Conservation (phyloP, 2,113 vertebrate genomes). For the Xerus inauris region DNA sequence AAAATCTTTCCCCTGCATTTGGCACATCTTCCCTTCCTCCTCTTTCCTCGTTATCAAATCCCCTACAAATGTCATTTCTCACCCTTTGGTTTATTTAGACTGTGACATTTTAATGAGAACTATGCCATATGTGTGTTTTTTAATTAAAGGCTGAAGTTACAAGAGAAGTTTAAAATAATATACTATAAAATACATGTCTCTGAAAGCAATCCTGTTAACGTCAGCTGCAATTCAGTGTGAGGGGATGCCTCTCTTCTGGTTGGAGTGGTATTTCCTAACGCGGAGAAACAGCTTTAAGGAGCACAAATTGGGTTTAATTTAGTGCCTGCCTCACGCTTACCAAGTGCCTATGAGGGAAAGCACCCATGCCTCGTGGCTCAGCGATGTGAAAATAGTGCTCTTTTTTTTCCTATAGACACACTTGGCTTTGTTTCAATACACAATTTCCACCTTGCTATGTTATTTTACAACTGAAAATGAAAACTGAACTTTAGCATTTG, state of each 20-base stretch:
- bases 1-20: not conserved
- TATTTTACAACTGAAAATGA: not conserved
- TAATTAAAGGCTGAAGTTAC: slow-evolving; percentile 3
- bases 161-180: slow-evolving; percentile 17
- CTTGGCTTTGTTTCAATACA: not conserved
- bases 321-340: not conserved
- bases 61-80: not conserved
- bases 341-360: not conserved
- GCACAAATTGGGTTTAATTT: not conserved
- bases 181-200: not conserved
- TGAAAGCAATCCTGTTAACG: not conserved
- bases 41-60: slow-evolving; percentile 12
- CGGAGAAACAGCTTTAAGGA: not conserved
- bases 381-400: not conserved
- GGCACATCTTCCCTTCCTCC: not conserved
- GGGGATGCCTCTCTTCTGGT: not conserved
- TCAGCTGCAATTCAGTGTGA: not conserved
- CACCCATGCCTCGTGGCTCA: fast-evolving
- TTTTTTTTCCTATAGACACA: not conserved
- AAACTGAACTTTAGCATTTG: not conserved
- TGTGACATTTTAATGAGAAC: slow-evolving; percentile 4
- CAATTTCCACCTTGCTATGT: not conserved
- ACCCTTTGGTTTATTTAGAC: slow-evolving; percentile 41
- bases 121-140: slow-evolving; percentile 45
- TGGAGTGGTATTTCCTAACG: not conserved